Base-by-base conservation (phyloP, 2,797 vertebrate species). In the Intellagama lesueurii region DNA sequence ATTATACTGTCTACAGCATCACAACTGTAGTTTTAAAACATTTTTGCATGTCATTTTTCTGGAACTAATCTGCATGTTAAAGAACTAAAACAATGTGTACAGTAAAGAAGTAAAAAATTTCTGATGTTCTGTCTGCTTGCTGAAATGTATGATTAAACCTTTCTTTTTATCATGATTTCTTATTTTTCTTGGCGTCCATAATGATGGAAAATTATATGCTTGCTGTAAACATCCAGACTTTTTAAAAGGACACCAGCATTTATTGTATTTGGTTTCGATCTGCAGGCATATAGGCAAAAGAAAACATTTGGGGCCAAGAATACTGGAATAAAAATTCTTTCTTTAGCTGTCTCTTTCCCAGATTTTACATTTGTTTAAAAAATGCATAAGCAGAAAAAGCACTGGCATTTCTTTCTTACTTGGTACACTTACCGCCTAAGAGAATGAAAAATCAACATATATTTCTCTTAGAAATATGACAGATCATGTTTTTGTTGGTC, bases 401-500 rank as follows among this genome's bases (percentile, higher is more conserved):
- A 90, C 86, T 94, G 94, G 94, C 94, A 89, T 94, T 95, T 96
- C 92, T 91, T 94, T 97, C 94, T 97, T 95, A 96, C 97, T 81
- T 94, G 92, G 95, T 96, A 94, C 95, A 90, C 94, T 90, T 95
- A 93, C 95, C 95, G 93, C 95, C 95, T 88, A 94, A 93, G 94
- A 96, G 96, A 97, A 97, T 97, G 96, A 97, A 97, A 96, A 96
- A 96, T 96, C 96, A 96, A 96, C 22, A 96, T 95, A 96, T 95
- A 96, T 97, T 97, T 96, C 96, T 97, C 96, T 96, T 92, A 93
- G 94, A 96, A 97, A 97, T 96, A 95, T 96, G 97, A 97, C 97
- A 96, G 96, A 96, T 96, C 95, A 40, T 98, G 96, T 98, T 98
- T 97, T 96, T 95, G 96, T 97, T 97, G 97, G 97, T 97, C 97